These are phyloP conservation scores for Bugulina stolonifera DNA, from an alignment of 2,888 invertebrate genomes.

Conservation along the genomic window DNA sequence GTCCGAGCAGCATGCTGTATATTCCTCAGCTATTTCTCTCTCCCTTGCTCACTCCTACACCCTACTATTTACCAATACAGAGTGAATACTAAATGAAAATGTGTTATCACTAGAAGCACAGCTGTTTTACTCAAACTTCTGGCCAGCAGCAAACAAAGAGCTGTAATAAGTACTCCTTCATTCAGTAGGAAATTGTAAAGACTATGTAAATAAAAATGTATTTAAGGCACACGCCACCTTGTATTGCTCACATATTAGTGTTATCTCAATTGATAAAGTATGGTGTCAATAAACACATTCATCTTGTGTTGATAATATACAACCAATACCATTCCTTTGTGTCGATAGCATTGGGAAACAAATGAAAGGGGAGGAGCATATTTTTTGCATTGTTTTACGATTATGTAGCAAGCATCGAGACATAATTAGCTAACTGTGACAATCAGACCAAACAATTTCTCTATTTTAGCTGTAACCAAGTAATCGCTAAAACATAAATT, in stretches of 20 bases:
- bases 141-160: not conserved
- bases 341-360: too few species aligned
- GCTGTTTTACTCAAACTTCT: not conserved
- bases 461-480: too few species aligned
- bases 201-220: slow-evolving; percentile 7
- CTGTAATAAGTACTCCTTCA: not conserved
- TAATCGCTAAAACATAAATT: too few species aligned
- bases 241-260: too few species aligned
- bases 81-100: not conserved
- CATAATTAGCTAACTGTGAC: too few species aligned
- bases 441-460: too few species aligned
- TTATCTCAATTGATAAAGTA: slow-evolving; percentile 17
- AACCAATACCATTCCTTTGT: not conserved
- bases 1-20: not conserved
- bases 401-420: too few species aligned
- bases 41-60: too few species aligned
- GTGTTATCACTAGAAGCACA: not conserved
- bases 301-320: not conserved
- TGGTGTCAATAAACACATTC: slow-evolving; percentile 2
- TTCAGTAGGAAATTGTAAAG: not conserved
- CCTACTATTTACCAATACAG: too few species aligned
- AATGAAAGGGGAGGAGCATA: too few species aligned
- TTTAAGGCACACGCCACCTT: not conserved
- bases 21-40: too few species aligned
- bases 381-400: too few species aligned